A percentile compares a stretch with the other conserved stretches of the same genome.
phyloP scores from a whole-genome alignment of 1,140 invertebrate species.

The Ostrea denselamellosa region DNA sequence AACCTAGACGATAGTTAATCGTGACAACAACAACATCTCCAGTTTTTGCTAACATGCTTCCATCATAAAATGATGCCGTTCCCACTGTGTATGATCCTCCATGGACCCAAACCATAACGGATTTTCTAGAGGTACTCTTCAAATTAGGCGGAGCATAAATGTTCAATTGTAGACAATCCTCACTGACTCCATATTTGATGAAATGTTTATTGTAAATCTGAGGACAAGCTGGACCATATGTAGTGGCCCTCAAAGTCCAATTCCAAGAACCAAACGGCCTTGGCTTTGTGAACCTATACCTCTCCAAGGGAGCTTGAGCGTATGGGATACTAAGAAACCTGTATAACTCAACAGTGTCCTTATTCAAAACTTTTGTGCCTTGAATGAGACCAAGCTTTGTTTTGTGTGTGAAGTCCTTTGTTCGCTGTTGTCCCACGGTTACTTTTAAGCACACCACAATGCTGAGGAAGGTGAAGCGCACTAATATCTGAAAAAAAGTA shows the following conservation, averaged over 20 bases:
- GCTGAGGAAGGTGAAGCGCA: neutral
- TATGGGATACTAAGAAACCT: neutral
- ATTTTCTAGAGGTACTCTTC: neutral
- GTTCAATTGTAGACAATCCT: slow-evolving; percentile 12
- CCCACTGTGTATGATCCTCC: neutral
- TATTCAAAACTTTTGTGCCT: neutral
- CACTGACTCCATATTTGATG: neutral
- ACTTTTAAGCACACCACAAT: neutral
- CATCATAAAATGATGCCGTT: slow-evolving; percentile 13
- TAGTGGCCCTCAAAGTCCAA: neutral
- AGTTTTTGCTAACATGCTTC: slow-evolving; percentile 11
- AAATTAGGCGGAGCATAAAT: neutral
- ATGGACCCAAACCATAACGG: slow-evolving; percentile 9
- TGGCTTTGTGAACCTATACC: neutral
- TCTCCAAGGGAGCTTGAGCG: neutral
- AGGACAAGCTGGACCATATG: neutral
- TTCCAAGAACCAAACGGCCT: neutral
- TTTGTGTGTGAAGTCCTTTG: neutral
- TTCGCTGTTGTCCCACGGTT: neutral
- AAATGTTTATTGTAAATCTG: neutral
- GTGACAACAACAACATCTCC: neutral
- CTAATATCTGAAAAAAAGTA: neutral
- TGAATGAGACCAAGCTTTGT: neutral
- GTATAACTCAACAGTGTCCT: neutral
- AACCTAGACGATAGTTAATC: neutral